Evolutionary conservation across 2,113 vertebrate genomes (phyloP), one percentile per base, ranked within the genome.

Genomic region (Phoenicopterus ruber): DNA sequence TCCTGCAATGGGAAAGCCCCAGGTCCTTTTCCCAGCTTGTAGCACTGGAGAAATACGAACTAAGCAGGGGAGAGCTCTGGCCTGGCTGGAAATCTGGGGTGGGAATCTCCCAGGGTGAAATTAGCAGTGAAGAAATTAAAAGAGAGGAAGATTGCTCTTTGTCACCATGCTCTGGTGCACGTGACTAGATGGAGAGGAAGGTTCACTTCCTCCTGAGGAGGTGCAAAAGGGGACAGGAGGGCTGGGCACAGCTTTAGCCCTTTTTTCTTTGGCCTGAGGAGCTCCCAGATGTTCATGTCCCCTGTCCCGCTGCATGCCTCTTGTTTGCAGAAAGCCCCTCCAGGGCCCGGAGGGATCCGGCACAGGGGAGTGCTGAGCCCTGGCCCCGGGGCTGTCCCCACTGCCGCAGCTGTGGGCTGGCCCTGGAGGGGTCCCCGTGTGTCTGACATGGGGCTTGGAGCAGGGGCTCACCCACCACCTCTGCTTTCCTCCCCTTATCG

Each of bases 341-440:
- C 16, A 6, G 7, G 65, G n/a, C 24, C 55, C 79, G 55, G 44
- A 92, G 28, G 32, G 44, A 81, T 40, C 32, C 11, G 28, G 44
- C 32, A 55, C 28, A 50, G 70, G 17, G 29, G n/a, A 82, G 44
- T 0, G 1, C 55, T 58, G 40, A 82, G 36, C 12, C 16, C 32
- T 7, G 5, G 2, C 36, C 22, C 13, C 4, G 14, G 58, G 11
- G 19, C 42, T 1, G 0, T 54, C 38, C 10, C 32, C 50, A 34
- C 3, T 36, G 24, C 18, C 0, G 0, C 25, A 38, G 26, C 8
- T 0, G 0, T 20, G 32, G 59, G 46, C 32, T 72, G 54, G n/a
- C 47, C 29, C 67, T 69, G 25, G 47, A 88, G 29, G 26, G 4
- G 5, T 42, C 20, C 24, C 54, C 2, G 1, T 2, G 0, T 12